Conservation (phyloP, 2,113 vertebrate species). For the Corvus hawaiiensis region DNA sequence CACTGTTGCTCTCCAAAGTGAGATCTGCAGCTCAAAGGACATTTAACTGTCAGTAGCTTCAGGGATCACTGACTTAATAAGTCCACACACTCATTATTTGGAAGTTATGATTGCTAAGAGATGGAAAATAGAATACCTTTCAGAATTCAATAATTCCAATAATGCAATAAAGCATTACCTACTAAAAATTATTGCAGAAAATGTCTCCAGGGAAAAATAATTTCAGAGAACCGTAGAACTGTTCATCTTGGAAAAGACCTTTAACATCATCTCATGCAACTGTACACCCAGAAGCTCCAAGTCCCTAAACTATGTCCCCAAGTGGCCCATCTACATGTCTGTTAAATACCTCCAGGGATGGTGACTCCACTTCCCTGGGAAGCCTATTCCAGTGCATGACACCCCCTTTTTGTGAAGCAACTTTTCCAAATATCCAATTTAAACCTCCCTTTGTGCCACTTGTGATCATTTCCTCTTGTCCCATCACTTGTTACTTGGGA, state of each 20-base stretch:
- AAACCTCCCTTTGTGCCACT: not conserved
- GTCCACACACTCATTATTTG: not conserved
- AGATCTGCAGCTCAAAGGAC: not conserved
- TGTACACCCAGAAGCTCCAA: not conserved
- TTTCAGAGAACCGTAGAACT: not conserved
- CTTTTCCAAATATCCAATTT: not conserved
- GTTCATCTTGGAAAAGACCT: not conserved
- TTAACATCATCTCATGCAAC: not conserved
- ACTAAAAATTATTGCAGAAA: not conserved
- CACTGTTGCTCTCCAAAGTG: not conserved
- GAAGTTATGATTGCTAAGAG: not conserved
- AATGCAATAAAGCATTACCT: not conserved
- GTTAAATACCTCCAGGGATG: not conserved
- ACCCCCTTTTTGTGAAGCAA: rapidly evolving
- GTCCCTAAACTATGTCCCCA: not conserved
- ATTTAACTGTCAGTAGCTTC: not conserved
- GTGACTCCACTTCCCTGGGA: not conserved
- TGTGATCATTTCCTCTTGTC: not conserved
- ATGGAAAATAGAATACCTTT: not conserved
- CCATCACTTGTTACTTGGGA: not conserved
- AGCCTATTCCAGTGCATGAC: not conserved
- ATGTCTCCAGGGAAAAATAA: not conserved
- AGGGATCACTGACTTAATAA: not conserved
- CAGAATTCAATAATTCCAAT: not conserved
- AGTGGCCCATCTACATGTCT: not conserved